These are phyloP conservation scores for Alfaro cultratus DNA, from an alignment of 2,797 vertebrate species.

Conservation along the genomic window DNA sequence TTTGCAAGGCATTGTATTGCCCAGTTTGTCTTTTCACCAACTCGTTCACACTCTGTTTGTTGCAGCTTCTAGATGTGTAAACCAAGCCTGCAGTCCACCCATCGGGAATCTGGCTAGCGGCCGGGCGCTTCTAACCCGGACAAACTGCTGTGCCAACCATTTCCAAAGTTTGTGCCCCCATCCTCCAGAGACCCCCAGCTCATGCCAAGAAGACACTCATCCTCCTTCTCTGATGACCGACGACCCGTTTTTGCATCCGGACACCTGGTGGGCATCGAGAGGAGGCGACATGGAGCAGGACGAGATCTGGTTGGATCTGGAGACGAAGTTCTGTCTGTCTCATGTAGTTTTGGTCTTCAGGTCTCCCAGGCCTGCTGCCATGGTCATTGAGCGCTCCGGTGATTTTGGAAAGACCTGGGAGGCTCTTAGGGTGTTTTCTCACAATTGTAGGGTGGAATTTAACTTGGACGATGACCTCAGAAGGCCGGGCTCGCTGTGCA, in stretches of 20 bases:
- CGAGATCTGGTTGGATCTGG: constrained; percentile 87
- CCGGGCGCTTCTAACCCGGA: constrained; percentile 78
- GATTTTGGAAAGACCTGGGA: constrained; percentile 88
- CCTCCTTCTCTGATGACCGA: constrained; percentile 87
- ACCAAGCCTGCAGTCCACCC: constrained; percentile 87
- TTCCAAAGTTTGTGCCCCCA: constrained; percentile 43
- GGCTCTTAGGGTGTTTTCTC: constrained; percentile 85
- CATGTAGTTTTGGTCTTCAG: constrained; percentile 87
- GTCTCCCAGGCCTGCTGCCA: constrained; percentile 87
- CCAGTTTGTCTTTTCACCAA: not conserved
- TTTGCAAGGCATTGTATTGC: not conserved
- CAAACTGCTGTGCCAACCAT: constrained; percentile 55
- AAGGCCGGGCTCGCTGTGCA: constrained; percentile 84
- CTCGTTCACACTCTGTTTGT: not conserved
- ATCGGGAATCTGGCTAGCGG: constrained; percentile 88
- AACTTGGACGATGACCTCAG: constrained; percentile 82
- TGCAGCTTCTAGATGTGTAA: constrained; percentile 81
- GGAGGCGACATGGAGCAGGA: constrained; percentile 57
- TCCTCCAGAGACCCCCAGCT: constrained; percentile 57
- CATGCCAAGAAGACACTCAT: constrained; percentile 77
- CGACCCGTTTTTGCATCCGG: constrained; percentile 83
- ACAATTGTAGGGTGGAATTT: constrained; percentile 86
- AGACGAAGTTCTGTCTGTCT: constrained; percentile 86
- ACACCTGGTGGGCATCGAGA: constrained; percentile 89
- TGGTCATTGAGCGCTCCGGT: constrained; percentile 87